These are phyloP conservation scores for Luperina testacea DNA, from an alignment of 2,888 invertebrate genomes.

Conservation along the genomic window DNA sequence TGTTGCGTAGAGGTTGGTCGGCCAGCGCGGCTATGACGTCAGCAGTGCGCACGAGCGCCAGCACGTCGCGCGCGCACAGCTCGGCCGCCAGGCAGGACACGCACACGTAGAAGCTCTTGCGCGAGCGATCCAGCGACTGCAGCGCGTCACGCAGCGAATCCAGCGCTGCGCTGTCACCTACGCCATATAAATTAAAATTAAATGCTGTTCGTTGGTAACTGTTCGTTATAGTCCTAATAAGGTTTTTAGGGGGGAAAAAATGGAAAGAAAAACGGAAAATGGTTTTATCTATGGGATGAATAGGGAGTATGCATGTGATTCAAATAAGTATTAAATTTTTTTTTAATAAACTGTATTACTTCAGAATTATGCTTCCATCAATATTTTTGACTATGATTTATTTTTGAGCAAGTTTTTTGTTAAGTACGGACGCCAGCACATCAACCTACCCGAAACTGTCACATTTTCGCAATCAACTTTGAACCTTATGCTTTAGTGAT, in stretches of 20 bases:
- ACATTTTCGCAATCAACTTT: no score
- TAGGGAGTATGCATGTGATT: no score
- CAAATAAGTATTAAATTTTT: no score
- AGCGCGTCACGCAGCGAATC: conserved; percentile 78
- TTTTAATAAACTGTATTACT: no score
- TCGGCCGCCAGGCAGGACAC: conserved; percentile 69
- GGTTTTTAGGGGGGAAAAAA: not conserved
- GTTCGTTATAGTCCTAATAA: not conserved
- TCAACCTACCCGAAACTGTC: no score
- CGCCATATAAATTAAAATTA: not conserved
- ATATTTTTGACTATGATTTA: no score
- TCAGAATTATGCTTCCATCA: no score
- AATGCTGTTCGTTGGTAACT: no score
- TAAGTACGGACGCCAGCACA: no score
- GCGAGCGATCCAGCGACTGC: conserved; percentile 66
- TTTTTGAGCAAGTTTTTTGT: no score
- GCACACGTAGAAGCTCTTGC: conserved; percentile 77
- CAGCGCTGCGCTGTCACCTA: conserved; percentile 73
- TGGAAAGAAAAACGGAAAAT: not conserved
- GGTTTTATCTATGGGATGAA: not conserved
- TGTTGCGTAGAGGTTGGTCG: conserved; percentile 18
- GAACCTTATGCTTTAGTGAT: no score
- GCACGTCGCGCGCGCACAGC: conserved; percentile 60
- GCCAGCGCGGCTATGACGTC: conserved; percentile 64
- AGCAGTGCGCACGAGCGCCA: conserved; percentile 67